Base-by-base conservation (phyloP, 2,888 invertebrate genomes). In the Lamproptera curius region DNA sequence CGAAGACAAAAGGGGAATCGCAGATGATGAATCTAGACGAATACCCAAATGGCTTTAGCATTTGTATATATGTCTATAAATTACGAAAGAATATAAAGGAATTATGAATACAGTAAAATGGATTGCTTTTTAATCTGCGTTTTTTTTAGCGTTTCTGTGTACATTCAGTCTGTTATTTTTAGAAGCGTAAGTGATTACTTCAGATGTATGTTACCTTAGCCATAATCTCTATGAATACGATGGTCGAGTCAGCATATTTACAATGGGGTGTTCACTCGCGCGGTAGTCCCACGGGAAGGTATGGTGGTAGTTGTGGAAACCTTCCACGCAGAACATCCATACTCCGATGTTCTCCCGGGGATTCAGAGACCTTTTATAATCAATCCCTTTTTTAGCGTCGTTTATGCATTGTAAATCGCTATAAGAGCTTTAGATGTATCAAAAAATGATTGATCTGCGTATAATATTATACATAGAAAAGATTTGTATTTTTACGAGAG, bases 251-350 rank as follows among this genome's bases (percentile, higher is more conserved):
- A 91, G 78, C 81, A 85, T 84, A 58, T 89, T 89, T 73, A 89
- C 89, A 36, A 90, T 76, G 28, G 92, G 93, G 55, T 91, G 86
- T 66, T 94, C 93, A 9, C 92, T 89, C 26, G 93, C 91, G 60
- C 92, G 89, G 85, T 94, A 94, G 78, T 94, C 94, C 90, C 92
- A 92, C 2, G 94, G 93, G 86, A 93, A 94, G 1, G 90, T 88
- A 82, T 95, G 95, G 73, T 95, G 95, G 80, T 93, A 95, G 76
- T 96, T 95, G 84, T 95, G 95, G 91, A 93, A 95, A 6, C 95
- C 95, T 74, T 94, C 94, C 13, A 94, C 94, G 58, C 93, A 81
- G 16, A 92, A 90, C 67, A 92, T 70, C 56, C 93, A 73, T 0
- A 95, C 94, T 2, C 88, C 80, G 33, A 89, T 78, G 69, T 94